These are phyloP conservation scores for Sarcophaga subvicina DNA, from an alignment of 2,888 invertebrate genomes.

Conservation along the genomic window DNA sequence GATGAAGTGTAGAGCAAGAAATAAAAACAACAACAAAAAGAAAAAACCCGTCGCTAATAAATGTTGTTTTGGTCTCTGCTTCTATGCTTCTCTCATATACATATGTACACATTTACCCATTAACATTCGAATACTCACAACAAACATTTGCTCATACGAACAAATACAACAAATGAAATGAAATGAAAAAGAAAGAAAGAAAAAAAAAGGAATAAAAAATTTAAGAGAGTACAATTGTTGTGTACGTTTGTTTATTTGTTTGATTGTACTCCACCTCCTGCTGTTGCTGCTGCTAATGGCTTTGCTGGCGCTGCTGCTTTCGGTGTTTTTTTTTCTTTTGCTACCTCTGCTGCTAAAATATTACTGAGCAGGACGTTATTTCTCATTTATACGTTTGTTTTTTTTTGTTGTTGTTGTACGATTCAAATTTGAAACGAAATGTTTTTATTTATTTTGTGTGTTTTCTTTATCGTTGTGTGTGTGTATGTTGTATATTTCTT, in stretches of 20 bases:
- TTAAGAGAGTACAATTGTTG: conserved; percentile 63
- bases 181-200: conserved; percentile 54
- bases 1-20: no score
- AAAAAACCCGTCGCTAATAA: conserved; percentile 51
- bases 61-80: conserved; percentile 60
- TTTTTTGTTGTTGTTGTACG: conserved; percentile 43
- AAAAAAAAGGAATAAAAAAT: conserved; percentile 38
- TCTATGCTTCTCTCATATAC: conserved; percentile 29
- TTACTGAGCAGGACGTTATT: conserved; percentile 57
- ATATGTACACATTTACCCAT: conserved; percentile 3
- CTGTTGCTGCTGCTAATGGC: conserved; percentile 29
- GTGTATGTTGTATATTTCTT: conserved; percentile 17
- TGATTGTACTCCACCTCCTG: conserved; percentile 68
- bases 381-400: conserved; percentile 14
- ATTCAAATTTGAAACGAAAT: conserved; percentile 58
- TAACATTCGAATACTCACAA: conserved; percentile 45
- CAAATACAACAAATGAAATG: conserved; percentile 65
- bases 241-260: conserved; percentile 59
- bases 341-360: conserved; percentile 52
- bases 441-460: conserved; percentile 60
- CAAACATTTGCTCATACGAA: conserved; percentile 57
- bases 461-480: conserved; percentile 12
- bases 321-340: not conserved
- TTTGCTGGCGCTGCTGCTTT: conserved; percentile 15
- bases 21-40: not conserved